A percentile compares a stretch with the other conserved stretches of the same genome.
These are phyloP conservation scores for Pterocles gutturalis DNA, from an alignment of 2,113 vertebrate genomes.

Conservation along the genomic window DNA sequence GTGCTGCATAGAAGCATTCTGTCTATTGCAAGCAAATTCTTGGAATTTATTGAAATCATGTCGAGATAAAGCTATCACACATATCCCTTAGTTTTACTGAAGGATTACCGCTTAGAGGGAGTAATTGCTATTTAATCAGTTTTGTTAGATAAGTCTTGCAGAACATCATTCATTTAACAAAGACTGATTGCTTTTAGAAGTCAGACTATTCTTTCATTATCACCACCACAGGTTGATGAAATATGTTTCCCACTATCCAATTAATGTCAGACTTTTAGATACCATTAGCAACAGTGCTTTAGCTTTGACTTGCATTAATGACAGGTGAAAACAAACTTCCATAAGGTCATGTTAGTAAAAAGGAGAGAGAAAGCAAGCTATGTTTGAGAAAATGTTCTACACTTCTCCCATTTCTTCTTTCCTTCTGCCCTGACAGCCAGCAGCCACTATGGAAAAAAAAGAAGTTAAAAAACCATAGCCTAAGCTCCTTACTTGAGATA, in stretches of 20 bases:
- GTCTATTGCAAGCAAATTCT: neutral
- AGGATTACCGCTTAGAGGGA: neutral
- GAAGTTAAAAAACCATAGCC: neutral
- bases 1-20: neutral
- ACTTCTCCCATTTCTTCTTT: neutral
- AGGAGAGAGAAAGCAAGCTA: neutral
- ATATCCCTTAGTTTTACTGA: neutral
- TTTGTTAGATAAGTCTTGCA: neutral
- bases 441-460: neutral
- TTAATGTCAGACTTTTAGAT: neutral
- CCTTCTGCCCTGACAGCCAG: neutral
- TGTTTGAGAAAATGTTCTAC: neutral
- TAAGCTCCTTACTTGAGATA: neutral
- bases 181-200: conserved; percentile 16
- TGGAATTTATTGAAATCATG: neutral
- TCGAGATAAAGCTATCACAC: neutral
- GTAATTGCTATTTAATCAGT: neutral
- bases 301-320: neutral
- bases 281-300: neutral
- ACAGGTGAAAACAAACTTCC: neutral
- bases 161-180: neutral
- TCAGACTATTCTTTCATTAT: conserved; percentile 9
- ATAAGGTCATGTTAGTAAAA: neutral
- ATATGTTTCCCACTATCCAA: neutral
- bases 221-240: neutral